phyloP scores from a whole-genome alignment of 2,888 invertebrate species.

The Cryptocephalus moraei region DNA sequence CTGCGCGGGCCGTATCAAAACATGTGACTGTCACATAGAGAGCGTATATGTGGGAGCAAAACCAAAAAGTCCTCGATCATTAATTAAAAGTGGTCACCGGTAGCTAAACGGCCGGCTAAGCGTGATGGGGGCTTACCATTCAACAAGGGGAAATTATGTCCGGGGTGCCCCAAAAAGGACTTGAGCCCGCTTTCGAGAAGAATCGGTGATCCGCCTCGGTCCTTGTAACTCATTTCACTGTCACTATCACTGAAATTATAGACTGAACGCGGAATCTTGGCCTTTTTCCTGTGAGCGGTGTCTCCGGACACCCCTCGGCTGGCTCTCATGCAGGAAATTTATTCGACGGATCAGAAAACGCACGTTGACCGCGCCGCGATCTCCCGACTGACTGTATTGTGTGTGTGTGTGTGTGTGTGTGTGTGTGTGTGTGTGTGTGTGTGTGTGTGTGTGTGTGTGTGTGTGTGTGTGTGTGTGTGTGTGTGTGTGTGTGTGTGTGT shows the following conservation, averaged over 20 bases:
- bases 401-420: too few species aligned
- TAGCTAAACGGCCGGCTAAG: background rate
- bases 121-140: conserved; percentile 48
- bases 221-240: conserved; percentile 82
- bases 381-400: conserved; percentile 1
- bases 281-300: conserved; percentile 23
- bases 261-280: conserved; percentile 39
- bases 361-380: conserved; percentile 5
- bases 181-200: conserved; percentile 80
- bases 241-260: conserved; percentile 40
- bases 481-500: conserved; percentile 12
- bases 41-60: conserved; percentile 10
- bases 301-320: conserved; percentile 23
- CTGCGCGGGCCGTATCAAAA: conserved; percentile 18
- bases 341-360: conserved; percentile 8
- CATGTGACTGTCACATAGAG: conserved; percentile 22
- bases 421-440: too few species aligned
- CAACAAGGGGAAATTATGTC: conserved; percentile 68
- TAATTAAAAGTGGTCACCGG: conserved; percentile 8
- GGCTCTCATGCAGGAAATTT: conserved; percentile 12
- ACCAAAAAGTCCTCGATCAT: conserved; percentile 10
- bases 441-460: too few species aligned
- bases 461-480: conserved; percentile 11
- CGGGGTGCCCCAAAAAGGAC: conserved; percentile 75
- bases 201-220: conserved; percentile 67